Base-by-base conservation (phyloP, 2,888 invertebrate species). In the Drosophila anceps region DNA sequence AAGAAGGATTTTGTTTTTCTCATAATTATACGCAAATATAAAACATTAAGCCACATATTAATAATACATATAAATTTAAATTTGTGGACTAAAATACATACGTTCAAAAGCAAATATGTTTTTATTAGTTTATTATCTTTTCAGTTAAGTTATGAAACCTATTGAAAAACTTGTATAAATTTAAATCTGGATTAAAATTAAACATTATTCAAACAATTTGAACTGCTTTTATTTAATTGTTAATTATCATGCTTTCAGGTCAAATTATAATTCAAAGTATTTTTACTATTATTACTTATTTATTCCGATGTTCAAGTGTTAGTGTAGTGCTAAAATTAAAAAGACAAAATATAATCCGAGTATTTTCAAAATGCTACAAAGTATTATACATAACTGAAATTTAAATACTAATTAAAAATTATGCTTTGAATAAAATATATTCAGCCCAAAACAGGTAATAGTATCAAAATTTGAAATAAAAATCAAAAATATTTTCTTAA, bases 401-500 rank as follows among this genome's bases (percentile, higher is more conserved):
- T 24, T 24, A 24, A 3, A 24, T 24, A 24, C 2, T 24, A 24
- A 24, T 3, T 24, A 24, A 4, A 24, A 24, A 24, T 24, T 24
- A 31, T 31, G 29, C 29, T 31, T 7, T 31, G 8, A 31, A 31
- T 31, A 31, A 31, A 31, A 33, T 10, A 33, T 1, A 33, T 10
- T 12, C n/a, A n/a, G n/a, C n/a, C n/a, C n/a, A n/a, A n/a, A n/a
- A n/a, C n/a, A n/a, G n/a, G n/a, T n/a, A n/a, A 35, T 35, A 13
- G 13, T 24, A 51, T 41, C 27, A 31, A 27, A 29, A 29, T 13
- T 18, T 18, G 1, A 27, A 33, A 18, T 12, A 15, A 37, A 39
- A 33, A 63, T 43, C 29, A 29, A 60, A 63, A 63, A 43, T 58
- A 62, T 71, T 76, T 61, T 24, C 50, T n/a, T 54, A 81, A 64